Conservation (phyloP, 2,888 invertebrate genomes). For the Macrosoma leucophasiata region DNA sequence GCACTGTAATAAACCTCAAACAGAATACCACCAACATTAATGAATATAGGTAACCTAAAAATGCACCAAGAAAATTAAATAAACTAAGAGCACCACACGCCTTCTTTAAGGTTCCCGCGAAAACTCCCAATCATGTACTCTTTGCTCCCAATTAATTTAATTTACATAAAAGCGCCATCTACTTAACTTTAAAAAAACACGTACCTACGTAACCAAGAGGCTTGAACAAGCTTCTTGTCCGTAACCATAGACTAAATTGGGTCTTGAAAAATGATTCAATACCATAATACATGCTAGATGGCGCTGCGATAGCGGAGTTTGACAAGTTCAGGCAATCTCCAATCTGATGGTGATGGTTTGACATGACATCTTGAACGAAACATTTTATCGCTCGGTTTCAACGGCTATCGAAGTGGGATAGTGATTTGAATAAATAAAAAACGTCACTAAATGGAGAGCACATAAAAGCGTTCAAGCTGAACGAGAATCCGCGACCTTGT, state of each 20-base stretch:
- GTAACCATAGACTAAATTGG: slow-evolving; percentile 20
- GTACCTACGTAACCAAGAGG: no score
- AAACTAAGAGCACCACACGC: no score
- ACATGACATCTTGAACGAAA: slow-evolving; percentile 30
- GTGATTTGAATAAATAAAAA: slow-evolving; percentile 40
- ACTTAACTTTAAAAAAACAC: background rate
- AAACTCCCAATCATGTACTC: no score
- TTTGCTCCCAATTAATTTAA: no score
- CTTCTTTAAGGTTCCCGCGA: no score
- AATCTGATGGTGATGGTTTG: background rate
- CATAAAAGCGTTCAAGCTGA: slow-evolving; percentile 39
- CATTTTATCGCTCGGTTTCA: slow-evolving; percentile 38
- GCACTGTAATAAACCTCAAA: no score
- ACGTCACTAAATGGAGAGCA: slow-evolving; percentile 48
- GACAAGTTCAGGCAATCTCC: slow-evolving; percentile 3
- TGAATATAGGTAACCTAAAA: no score
- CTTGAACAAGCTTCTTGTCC: background rate
- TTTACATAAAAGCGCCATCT: no score
- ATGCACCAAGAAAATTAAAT: no score
- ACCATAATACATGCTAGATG: slow-evolving; percentile 9
- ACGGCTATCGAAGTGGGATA: slow-evolving; percentile 34
- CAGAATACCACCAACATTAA: no score
- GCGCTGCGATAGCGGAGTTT: slow-evolving; percentile 12
- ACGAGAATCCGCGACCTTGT: slow-evolving; percentile 48
- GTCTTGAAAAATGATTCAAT: slow-evolving; percentile 16